Base-by-base conservation (phyloP, 2,888 invertebrate genomes). In the Thereva nobilitata region DNA sequence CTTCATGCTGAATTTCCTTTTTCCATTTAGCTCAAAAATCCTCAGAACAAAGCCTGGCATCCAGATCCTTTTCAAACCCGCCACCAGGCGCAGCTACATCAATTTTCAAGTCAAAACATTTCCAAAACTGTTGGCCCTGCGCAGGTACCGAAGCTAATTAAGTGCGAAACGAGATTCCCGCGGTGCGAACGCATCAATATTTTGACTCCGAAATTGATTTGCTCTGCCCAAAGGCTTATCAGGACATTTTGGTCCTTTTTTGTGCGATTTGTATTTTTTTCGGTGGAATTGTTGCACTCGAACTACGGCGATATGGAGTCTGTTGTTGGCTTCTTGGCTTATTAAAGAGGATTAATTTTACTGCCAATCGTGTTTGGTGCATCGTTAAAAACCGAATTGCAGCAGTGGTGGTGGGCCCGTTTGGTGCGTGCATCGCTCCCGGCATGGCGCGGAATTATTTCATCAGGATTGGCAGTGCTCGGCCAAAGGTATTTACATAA, bases 361-460 rank as follows among this genome's bases (percentile, higher is more conserved):
- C 23, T 23, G 23, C 23, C 23, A 23, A 23, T 23, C 23, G 23
- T 23, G 23, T 23, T 23, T 23, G 23, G 23, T 23, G 23, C 23
- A 23, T 47, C 10, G 6, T 47, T 47, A 8, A 12, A 6, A 6
- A n/a, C 7, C 40, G 12, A 7, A n/a, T 8, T 8, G 38, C 5
- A 10, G 10, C 54, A 37, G 40, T 12, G 40, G 6, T 12, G 9
- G n/a, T 37, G 50, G 7, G 50, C 50, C 50, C 41, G 9, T 1
- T n/a, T 40, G 41, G 41, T 61, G 61, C 61, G 61, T 61, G 61
- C 61, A 61, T 44, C 61, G 49, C 8, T 40, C 50, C 50, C 61
- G 45, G 50, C 50, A 61, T 61, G 49, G 61, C 8, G 40, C 47
- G 40, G 61, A 61, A 61, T 61, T 61, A 61, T 61, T 61, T 61